phyloP scores from a whole-genome alignment of 2,113 vertebrate genomes.

The Hiodon tergisus region DNA sequence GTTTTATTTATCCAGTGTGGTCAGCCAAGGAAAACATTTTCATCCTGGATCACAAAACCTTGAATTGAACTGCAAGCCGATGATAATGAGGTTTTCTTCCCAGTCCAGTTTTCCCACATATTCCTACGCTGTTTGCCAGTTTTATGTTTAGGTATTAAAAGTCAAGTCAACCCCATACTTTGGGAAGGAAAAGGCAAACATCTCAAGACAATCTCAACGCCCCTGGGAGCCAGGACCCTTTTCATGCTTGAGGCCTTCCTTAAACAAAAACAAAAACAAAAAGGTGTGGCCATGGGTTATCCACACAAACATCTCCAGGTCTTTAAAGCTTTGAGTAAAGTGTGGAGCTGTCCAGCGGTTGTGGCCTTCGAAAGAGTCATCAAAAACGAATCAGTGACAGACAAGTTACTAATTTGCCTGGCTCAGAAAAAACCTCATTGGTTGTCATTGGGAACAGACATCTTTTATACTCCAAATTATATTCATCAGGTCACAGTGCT shows the following conservation, averaged over 20 bases:
- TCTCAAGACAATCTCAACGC: too few relatives aligned
- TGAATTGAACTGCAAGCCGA: too few relatives aligned
- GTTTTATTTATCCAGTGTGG: too few relatives aligned
- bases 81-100: too few relatives aligned
- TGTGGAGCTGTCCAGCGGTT: neutral
- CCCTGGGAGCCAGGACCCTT: too few relatives aligned
- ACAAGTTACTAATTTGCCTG: conserved; percentile 18
- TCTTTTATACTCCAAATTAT: conserved; percentile 30
- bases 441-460: conserved; percentile 20
- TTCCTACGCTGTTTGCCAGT: too few relatives aligned
- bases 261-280: neutral
- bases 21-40: too few relatives aligned
- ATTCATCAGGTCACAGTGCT: conserved; percentile 33
- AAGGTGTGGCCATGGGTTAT: neutral
- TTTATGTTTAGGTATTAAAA: too few relatives aligned
- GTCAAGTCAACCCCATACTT: too few relatives aligned
- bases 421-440: conserved; percentile 21
- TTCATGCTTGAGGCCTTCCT: neutral
- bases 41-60: too few relatives aligned
- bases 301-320: neutral
- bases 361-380: neutral
- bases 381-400: neutral
- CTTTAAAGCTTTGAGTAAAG: conserved; percentile 1
- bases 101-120: too few relatives aligned
- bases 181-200: too few relatives aligned